A percentile compares a stretch with the other conserved stretches of the same genome.
Conservation (phyloP, 2,797 vertebrate species). For the Argya squamiceps region DNA sequence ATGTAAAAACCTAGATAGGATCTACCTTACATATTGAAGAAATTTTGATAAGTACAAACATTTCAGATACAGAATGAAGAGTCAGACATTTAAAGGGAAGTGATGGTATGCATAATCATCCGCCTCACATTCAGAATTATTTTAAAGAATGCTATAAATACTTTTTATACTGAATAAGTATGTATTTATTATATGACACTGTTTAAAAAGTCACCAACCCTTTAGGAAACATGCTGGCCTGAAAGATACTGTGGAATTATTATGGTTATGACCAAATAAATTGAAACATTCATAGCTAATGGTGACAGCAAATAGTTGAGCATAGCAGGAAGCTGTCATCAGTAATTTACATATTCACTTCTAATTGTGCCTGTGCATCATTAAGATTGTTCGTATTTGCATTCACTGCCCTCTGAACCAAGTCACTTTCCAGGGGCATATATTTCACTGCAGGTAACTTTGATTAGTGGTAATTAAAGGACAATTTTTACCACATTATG, state of each 20-base stretch:
- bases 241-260: background rate
- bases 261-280: slow-evolving; percentile 5
- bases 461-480: slow-evolving; percentile 51
- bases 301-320: background rate
- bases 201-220: background rate
- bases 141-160: background rate
- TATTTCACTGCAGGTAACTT: slow-evolving; percentile 45
- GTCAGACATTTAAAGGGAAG: background rate
- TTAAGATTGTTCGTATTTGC: background rate
- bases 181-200: background rate
- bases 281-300: slow-evolving; percentile 3
- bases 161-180: background rate
- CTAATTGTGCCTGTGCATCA: slow-evolving; percentile 26
- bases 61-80: background rate
- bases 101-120: background rate
- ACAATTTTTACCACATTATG: slow-evolving; percentile 32
- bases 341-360: slow-evolving; percentile 16
- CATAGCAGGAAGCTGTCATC: background rate
- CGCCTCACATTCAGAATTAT: background rate
- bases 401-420: slow-evolving; percentile 23
- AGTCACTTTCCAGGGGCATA: background rate
- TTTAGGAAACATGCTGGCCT: background rate
- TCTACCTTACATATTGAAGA: background rate
- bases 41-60: background rate
- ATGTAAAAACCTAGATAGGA: background rate